Percentiles rank a stretch among this genome's conserved stretches.
phyloP scores from a whole-genome alignment of 1,140 invertebrate genomes.

The Temnothorax curvispinosus region DNA sequence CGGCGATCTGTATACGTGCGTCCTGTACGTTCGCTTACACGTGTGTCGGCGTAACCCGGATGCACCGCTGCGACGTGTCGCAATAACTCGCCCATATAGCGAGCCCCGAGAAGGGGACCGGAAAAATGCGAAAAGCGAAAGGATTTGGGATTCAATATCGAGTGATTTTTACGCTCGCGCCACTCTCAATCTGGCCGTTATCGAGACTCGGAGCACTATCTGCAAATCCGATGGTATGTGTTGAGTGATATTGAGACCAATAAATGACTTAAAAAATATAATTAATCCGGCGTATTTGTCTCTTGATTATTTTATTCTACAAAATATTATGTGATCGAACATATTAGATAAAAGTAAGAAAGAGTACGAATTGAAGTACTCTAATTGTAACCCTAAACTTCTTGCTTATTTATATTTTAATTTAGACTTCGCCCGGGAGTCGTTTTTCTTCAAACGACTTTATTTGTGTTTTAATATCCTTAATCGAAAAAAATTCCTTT shows the following conservation, averaged over 20 bases:
- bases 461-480: too few species aligned
- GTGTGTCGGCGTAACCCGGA: neutral
- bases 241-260: neutral
- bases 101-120: neutral
- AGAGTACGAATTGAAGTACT: neutral
- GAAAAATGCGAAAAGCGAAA: slow-evolving; percentile 37
- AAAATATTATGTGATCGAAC: neutral
- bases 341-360: neutral
- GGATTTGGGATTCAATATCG: slow-evolving; percentile 34
- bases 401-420: slow-evolving; percentile 1
- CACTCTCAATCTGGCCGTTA: slow-evolving; percentile 25
- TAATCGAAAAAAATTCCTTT: too few species aligned
- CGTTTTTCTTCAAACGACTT: too few species aligned
- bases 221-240: slow-evolving; percentile 3
- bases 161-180: slow-evolving; percentile 10
- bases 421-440: too few species aligned
- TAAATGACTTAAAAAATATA: slow-evolving; percentile 16
- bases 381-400: neutral
- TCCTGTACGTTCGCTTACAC: slow-evolving; percentile 17
- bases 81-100: slow-evolving; percentile 10
- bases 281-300: neutral
- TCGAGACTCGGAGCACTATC: neutral
- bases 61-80: neutral
- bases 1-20: neutral
- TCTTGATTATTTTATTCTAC: neutral